A percentile compares a stretch with the other conserved stretches of the same genome.
phyloP scores from a whole-genome alignment of 2,113 vertebrate species.

The Ranitomeya imitator region DNA sequence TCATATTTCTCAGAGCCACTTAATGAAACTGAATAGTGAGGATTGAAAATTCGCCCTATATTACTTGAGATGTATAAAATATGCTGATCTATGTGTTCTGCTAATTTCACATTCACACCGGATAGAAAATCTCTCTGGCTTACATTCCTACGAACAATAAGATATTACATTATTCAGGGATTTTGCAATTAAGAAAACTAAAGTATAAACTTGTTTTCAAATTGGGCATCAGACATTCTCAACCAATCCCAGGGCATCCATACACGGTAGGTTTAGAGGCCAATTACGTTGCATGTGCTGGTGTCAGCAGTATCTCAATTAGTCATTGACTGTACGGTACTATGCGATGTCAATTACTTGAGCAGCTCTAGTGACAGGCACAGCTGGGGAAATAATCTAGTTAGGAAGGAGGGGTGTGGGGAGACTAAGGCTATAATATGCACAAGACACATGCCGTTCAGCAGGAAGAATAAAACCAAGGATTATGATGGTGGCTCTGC shows the following conservation, averaged over 20 bases:
- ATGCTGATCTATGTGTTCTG: constrained; percentile 28
- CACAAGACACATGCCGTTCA: background rate
- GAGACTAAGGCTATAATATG: background rate
- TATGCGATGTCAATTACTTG: constrained; percentile 52
- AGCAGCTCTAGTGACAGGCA: constrained; percentile 44
- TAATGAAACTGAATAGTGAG: constrained; percentile 23
- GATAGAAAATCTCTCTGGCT: background rate
- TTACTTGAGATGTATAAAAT: constrained; percentile 16
- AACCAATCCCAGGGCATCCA: constrained; percentile 36
- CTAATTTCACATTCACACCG: constrained; percentile 7
- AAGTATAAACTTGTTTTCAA: constrained; percentile 51
- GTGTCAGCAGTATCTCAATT: constrained; percentile 57
- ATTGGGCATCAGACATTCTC: constrained; percentile 45
- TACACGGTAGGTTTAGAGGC: constrained; percentile 49
- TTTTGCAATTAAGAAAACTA: constrained; percentile 43
- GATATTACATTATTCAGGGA: constrained; percentile 47
- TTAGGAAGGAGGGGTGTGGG: constrained; percentile 22
- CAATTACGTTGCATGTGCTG: constrained; percentile 55
- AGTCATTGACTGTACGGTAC: constrained; percentile 31
- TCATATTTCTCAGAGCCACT: constrained; percentile 42
- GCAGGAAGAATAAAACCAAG: background rate
- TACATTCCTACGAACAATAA: constrained; percentile 61
- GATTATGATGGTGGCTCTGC: constrained; percentile 20
- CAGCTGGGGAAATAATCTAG: constrained; percentile 58
- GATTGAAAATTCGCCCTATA: background rate